Evolutionary conservation across 2,888 invertebrate species (phyloP), one percentile per base, ranked within the genome.

Genomic region (Hypena proboscidalis): DNA sequence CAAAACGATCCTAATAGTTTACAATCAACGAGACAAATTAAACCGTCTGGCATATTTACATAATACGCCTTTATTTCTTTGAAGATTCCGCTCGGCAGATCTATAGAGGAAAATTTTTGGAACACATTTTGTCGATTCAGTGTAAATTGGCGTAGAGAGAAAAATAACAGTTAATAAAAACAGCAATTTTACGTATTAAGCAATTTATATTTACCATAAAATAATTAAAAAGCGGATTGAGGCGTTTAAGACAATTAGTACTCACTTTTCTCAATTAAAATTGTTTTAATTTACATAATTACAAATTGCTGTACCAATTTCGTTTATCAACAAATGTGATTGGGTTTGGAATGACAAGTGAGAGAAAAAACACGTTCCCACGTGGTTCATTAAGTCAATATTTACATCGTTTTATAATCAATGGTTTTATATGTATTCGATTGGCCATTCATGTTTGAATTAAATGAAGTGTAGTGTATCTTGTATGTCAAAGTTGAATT

Each of bases 181-280:
- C 39, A 14, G 4, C 38, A 29, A 53, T 60, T 50, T 51, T 33
- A 47, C 39, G 30, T 61, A 57, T 46, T 57, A 61, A 57, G 32
- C 62, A 62, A 62, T 62, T 62, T 54, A 4, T 32, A 61, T 60
- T 60, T 37, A 60, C 65, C 65, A 61, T 62, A 60, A 60, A 61
- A 65, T 62, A 48, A 62, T 62, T 64, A 65, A 64, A 61, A 36
- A 36, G 30, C 38, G 45, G 54, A 57, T 57, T 57, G 58, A 30
- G 50, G 65, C 62, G 46, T 54, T 64, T 33, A 48, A 39, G 45
- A 61, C 61, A 62, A 62, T 60, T 61, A 62, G 45, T 54, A 54
- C 40, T 54, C 62, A 61, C 65, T 62, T 65, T 64, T 60, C 50
- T 56, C 61, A 64, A 62, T 62, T 62, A 57, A 57, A 29, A 60